Evolutionary conservation across 2,888 invertebrate species (phyloP).

Genomic region (Lymantria dispar): DNA sequence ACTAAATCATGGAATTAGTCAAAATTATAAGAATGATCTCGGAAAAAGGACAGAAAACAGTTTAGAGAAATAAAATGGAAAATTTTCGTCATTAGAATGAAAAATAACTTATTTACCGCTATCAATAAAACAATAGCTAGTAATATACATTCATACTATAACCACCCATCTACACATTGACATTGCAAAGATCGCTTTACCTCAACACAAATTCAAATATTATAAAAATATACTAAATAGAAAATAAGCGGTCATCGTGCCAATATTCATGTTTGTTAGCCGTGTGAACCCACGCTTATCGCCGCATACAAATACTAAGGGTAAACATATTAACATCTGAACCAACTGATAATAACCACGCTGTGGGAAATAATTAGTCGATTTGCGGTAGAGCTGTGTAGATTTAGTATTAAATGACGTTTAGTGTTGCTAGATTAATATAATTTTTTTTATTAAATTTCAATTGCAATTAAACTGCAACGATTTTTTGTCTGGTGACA

Average conservation of each 20-base stretch:
- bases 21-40: no score
- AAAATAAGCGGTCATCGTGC: slow-evolving; percentile 3
- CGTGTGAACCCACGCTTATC: slow-evolving; percentile 28
- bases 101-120: no score
- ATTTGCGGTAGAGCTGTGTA: slow-evolving; percentile 7
- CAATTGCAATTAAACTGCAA: no score
- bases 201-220: background rate
- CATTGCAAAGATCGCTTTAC: background rate
- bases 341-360: slow-evolving; percentile 16
- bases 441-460: no score
- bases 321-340: slow-evolving; percentile 28
- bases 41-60: no score
- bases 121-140: no score
- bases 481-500: no score
- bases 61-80: no score
- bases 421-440: background rate
- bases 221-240: background rate
- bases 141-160: no score
- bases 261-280: slow-evolving; percentile 3
- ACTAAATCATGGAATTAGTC: no score
- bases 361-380: slow-evolving; percentile 33
- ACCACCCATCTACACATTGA: no score
- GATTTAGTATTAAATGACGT: background rate
- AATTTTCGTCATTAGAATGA: no score
- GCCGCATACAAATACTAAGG: slow-evolving; percentile 21